These are phyloP conservation scores for Lepas anatifera DNA, from an alignment of 2,888 invertebrate genomes.

Conservation along the genomic window DNA sequence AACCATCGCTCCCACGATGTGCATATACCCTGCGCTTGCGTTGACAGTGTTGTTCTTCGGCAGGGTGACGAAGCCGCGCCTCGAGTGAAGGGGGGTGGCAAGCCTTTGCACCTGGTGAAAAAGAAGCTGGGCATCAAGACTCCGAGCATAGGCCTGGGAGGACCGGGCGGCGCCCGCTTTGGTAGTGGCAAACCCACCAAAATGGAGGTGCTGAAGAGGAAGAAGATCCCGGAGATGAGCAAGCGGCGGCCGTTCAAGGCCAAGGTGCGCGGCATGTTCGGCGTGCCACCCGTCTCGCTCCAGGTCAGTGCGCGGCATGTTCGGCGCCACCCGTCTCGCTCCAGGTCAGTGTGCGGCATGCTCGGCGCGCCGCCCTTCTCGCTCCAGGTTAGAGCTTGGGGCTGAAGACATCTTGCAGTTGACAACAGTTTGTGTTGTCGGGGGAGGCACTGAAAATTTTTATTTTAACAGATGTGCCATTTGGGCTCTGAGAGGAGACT, in stretches of 20 bases:
- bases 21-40: too few relatives aligned
- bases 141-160: too few relatives aligned
- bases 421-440: too few relatives aligned
- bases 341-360: constrained; percentile 58
- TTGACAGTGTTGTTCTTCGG: too few relatives aligned
- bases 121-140: constrained; percentile 22
- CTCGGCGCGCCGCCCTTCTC: constrained; percentile 72
- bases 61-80: background rate
- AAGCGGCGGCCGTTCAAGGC: constrained; percentile 75
- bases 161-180: constrained; percentile 20
- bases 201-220: constrained; percentile 16
- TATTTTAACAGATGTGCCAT: too few relatives aligned
- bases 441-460: too few relatives aligned
- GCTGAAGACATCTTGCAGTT: too few relatives aligned
- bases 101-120: constrained; percentile 22
- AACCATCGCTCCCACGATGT: too few relatives aligned
- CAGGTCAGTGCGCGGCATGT: constrained; percentile 61
- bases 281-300: constrained; percentile 62
- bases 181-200: constrained; percentile 11
- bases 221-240: constrained; percentile 55
- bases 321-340: constrained; percentile 67
- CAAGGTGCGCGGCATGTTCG: constrained; percentile 74
- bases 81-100: constrained; percentile 6
- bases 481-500: too few relatives aligned
- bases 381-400: constrained; percentile 54